phyloP scores from a whole-genome alignment of 2,797 vertebrate species.

The Helostoma temminkii region DNA sequence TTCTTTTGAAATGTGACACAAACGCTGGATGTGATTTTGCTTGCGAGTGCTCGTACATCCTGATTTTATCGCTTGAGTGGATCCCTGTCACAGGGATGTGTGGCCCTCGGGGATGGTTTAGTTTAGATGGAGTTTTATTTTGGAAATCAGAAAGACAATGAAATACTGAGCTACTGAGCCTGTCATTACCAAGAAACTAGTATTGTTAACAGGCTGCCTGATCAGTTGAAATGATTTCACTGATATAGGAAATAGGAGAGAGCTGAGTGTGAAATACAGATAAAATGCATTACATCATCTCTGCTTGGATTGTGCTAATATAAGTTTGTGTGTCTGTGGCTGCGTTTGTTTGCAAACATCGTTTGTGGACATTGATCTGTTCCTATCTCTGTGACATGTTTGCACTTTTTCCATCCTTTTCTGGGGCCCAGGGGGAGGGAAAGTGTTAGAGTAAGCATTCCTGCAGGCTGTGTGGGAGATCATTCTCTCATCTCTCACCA shows the following conservation, averaged over 20 bases:
- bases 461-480: constrained; percentile 71
- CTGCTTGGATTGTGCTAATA: constrained; percentile 13
- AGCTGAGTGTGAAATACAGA: constrained; percentile 18
- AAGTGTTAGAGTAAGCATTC: constrained; percentile 77
- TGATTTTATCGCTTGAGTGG: constrained; percentile 37
- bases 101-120: constrained; percentile 43
- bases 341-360: constrained; percentile 51
- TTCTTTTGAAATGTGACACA: constrained; percentile 12
- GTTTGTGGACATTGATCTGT: constrained; percentile 70
- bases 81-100: constrained; percentile 25
- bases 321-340: constrained; percentile 21
- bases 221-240: constrained; percentile 58
- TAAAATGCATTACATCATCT: constrained; percentile 33
- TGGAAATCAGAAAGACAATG: constrained; percentile 45
- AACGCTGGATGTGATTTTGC: constrained; percentile 30
- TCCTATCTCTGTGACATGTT: constrained; percentile 59
- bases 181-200: constrained; percentile 48
- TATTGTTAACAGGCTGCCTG: constrained; percentile 34
- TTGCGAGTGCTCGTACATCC: constrained; percentile 27
- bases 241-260: constrained; percentile 26
- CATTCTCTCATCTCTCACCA: constrained; percentile 76
- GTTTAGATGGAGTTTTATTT: constrained; percentile 50
- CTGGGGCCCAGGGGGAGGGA: constrained; percentile 34
- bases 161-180: constrained; percentile 36
- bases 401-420: constrained; percentile 36